Evolutionary conservation across 2,797 vertebrate species (phyloP), one percentile per base, ranked within the genome.

Genomic region (Scleropages formosus): DNA sequence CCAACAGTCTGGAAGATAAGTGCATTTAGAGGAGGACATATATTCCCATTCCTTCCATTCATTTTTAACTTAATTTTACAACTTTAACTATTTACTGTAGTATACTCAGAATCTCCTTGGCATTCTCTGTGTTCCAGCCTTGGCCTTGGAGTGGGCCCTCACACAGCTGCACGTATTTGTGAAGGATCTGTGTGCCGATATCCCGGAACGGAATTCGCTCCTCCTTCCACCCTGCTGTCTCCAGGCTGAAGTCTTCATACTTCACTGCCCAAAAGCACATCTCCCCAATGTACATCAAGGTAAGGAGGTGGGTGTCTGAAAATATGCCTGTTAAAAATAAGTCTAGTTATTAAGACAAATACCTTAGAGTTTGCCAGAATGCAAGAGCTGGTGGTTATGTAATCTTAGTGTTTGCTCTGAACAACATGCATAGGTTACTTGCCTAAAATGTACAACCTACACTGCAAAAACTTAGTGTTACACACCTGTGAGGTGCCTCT

Each of bases 251-350:
- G 82, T 94, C 93, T 83, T 94, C 93, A 1, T 95, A 93, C 82
- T 92, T 96, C 76, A 96, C 92, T 20, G 94, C 95, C 97, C 96
- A 98, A 87, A 95, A 97, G 89, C 97, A 98, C 95, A 98, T 97
- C 91, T 99, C 97, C 71, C 97, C 97, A 3, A 95, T 92, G 88
- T 98, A 99, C 96, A 99, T 97, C 95, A 98, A 95, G 0, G 97
- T 96, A 88, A 99, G 85, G 81, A 98, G 88, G 81, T 98, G 96
- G 72, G 95, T 97, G 85, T 98, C 96, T 79, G 95, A 98, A 87
- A 96, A 98, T 83, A 98, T 81, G 77, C 96, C 97, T 99, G 82
- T 39, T 58, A 13, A 77, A 80, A 72, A 74, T n/a, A 39, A 39
- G n/a, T 39, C 31, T 39, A 39, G 39, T 39, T 39, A 39, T 39